Base-by-base conservation (phyloP, 1,140 invertebrate species). In the Drosophila watanabei region DNA sequence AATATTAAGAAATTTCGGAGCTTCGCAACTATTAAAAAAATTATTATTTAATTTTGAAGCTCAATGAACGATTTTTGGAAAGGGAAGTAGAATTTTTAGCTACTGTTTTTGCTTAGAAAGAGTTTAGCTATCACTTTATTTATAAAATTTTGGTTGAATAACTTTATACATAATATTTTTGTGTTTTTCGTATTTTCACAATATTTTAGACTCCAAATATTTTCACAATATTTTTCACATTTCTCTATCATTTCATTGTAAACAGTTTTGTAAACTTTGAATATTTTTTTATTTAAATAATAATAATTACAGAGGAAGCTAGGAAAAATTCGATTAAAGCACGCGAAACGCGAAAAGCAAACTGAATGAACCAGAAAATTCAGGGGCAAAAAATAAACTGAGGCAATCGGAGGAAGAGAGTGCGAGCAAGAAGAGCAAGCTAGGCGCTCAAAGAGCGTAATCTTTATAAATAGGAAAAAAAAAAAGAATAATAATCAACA, bases 401-500 rank as follows among this genome's bases (percentile, higher is more conserved):
- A 62, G 77, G 70, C 64, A 61, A 33, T 43, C 52, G 28, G 18
- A 48, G 66, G 20, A 45, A 33, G 41, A 51, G 68, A 65, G 37
- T 49, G 43, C n/a, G 64, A 30, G 18, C 41, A 14, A n/a, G 3
- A 37, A 56, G 52, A 56, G 52, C 52, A n/a, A 48, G 65, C 43
- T 51, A 64, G 76, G 14, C 30, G 28, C 82, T 56, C 33, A 11
- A 56, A 56, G 52, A 56, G 52, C 52, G 52, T 37, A 70, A 89
- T 89, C 84, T 89, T 79, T 88, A 88, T 75, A 89, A 88, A 88
- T 89, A 89, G 85, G 64, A 73, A 33, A 45, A 8, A 82, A 80
- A 59, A 59, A 13, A 79, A 79, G 18, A 87, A 82, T 61, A 88
- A 82, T 58, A 82, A 76, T 62, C 71, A 77, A 75, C 75, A 78